Conservation (phyloP, 2,113 vertebrate species). For the Symphodus melops region DNA sequence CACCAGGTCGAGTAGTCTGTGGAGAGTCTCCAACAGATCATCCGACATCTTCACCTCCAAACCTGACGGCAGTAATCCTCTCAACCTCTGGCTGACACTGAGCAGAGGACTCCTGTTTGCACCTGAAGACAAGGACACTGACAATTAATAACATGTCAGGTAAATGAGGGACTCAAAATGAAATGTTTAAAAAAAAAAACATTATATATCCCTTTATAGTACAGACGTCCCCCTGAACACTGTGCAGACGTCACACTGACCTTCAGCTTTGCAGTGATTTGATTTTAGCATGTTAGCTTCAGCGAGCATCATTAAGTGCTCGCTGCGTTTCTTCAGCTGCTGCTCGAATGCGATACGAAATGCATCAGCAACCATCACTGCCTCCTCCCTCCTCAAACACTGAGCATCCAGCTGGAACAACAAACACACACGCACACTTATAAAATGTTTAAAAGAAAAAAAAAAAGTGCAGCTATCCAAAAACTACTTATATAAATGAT, state of each 20-base stretch:
- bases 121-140: conserved; percentile 41
- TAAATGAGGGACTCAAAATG: too few relatives aligned
- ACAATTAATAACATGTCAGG: too few relatives aligned
- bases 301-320: conserved; percentile 85
- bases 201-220: too few relatives aligned
- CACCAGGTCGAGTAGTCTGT: conserved; percentile 88
- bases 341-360: conserved; percentile 95
- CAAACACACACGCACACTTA: too few relatives aligned
- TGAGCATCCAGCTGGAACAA: conserved; percentile 84
- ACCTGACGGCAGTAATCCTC: conserved; percentile 77
- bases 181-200: too few relatives aligned
- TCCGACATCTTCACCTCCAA: conserved; percentile 76
- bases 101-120: conserved; percentile 39
- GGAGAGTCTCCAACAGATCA: conserved; percentile 83
- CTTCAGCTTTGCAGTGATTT: conserved; percentile 60
- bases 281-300: conserved; percentile 80
- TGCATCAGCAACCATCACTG: conserved; percentile 88
- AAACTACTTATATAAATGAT: too few relatives aligned
- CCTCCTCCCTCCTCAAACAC: conserved; percentile 88
- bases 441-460: too few relatives aligned
- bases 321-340: conserved; percentile 88
- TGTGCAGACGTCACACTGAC: conserved; percentile 72
- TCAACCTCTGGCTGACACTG: conserved; percentile 82
- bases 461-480: too few relatives aligned
- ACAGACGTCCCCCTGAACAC: not conserved